Evolutionary conservation across 2,888 invertebrate species (phyloP).

Genomic region (Caenorhabditis becei): DNA sequence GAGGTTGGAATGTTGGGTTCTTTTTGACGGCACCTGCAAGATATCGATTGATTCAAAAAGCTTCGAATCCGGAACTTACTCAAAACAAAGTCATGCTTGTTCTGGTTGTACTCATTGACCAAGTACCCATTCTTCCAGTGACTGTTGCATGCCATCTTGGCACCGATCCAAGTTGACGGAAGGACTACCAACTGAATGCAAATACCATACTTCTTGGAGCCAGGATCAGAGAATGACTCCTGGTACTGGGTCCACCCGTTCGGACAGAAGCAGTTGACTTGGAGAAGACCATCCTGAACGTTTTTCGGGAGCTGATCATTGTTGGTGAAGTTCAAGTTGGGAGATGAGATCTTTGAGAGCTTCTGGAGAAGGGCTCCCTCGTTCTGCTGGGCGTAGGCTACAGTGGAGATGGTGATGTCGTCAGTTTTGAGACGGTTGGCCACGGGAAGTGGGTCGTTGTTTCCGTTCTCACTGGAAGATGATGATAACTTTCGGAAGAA

Average conservation of each 20-base stretch:
- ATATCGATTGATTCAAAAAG: not conserved
- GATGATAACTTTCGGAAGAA: not conserved
- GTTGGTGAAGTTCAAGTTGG: conserved; percentile 29
- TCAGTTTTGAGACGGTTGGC: conserved; percentile 39
- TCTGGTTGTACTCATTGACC: conserved; percentile 22
- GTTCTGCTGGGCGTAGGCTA: conserved; percentile 41
- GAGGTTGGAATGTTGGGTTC: not conserved
- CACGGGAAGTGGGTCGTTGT: conserved; percentile 8
- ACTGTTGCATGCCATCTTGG: conserved; percentile 31
- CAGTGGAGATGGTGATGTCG: conserved; percentile 45
- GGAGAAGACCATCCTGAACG: conserved; percentile 1
- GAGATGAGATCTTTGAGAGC: conserved; percentile 30
- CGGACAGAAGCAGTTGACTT: conserved; percentile 60
- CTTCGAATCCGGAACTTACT: not conserved
- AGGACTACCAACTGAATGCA: conserved; percentile 17
- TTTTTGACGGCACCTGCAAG: not conserved
- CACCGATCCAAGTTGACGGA: conserved; percentile 31
- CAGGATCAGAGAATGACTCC: too few species aligned
- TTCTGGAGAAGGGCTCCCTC: not conserved
- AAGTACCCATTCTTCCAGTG: conserved; percentile 14
- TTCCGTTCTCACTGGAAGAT: conserved; percentile 20
- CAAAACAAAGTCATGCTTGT: conserved; percentile 29
- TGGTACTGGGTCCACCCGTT: conserved; percentile 44
- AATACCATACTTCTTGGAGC: conserved; percentile 13
- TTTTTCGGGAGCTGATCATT: not conserved